Evolutionary conservation across 2,888 invertebrate species (phyloP).

Genomic region (Drosophila antonietae): DNA sequence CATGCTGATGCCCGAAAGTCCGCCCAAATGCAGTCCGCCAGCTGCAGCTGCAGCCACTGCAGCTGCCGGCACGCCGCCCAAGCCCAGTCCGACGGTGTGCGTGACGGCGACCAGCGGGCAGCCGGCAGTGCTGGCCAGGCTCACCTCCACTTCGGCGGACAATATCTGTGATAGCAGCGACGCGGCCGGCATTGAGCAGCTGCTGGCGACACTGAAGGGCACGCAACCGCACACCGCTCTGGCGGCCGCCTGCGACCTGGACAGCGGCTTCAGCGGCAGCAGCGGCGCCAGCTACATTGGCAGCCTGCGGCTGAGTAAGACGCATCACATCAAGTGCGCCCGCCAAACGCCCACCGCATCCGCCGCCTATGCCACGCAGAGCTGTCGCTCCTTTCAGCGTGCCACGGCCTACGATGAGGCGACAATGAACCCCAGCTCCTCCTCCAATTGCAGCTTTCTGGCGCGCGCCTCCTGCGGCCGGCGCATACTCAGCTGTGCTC

Average conservation of each 20-base stretch:
- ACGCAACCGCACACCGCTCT: conserved; percentile 2
- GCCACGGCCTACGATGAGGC: conserved; percentile 50
- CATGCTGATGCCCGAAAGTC: conserved; percentile 93
- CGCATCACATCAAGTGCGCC: conserved; percentile 80
- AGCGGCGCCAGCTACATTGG: conserved; percentile 93
- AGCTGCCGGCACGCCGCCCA: conserved; percentile 27
- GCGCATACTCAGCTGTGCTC: conserved; percentile 83
- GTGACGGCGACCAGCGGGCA: conserved; percentile 81
- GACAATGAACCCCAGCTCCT: neutral
- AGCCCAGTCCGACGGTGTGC: conserved; percentile 71
- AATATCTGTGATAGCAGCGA: conserved; percentile 88
- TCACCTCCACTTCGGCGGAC: conserved; percentile 83
- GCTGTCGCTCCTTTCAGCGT: conserved; percentile 83
- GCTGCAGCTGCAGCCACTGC: conserved; percentile 75
- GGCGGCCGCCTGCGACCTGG: conserved; percentile 85
- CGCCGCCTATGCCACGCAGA: conserved; percentile 78
- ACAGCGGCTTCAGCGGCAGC: conserved; percentile 93
- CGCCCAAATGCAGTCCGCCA: conserved; percentile 85
- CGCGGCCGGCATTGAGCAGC: conserved; percentile 87
- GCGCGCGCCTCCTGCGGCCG: conserved; percentile 85
- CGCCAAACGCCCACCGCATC: conserved; percentile 67
- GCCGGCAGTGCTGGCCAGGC: conserved; percentile 58
- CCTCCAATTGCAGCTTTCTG: conserved; percentile 65
- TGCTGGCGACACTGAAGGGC: conserved; percentile 84
- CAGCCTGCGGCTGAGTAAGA: conserved; percentile 86